Percentiles rank a stretch among this genome's conserved stretches.
phyloP scores from a whole-genome alignment of 1,140 invertebrate species.

The Drosophila orena region DNA sequence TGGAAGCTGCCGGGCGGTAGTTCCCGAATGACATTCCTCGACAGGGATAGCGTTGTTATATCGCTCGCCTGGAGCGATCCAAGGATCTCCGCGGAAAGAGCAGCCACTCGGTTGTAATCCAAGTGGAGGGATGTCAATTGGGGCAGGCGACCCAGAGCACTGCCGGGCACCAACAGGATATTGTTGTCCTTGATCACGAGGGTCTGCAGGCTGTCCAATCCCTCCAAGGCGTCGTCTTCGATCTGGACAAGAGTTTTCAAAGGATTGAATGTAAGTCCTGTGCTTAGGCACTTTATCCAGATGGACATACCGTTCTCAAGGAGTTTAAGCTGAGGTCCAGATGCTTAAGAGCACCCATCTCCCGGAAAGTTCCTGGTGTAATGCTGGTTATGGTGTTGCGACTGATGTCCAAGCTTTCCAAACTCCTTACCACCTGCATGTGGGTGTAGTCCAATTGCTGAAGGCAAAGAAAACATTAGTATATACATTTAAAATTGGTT shows the following conservation, averaged over 20 bases:
- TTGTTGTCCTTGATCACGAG: slow-evolving; percentile 95
- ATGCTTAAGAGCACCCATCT: slow-evolving; percentile 89
- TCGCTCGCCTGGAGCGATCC: slow-evolving; percentile 86
- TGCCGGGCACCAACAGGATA: slow-evolving; percentile 92
- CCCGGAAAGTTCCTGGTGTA: slow-evolving; percentile 91
- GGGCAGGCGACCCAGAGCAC: slow-evolving; percentile 90
- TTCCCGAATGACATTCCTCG: slow-evolving; percentile 94
- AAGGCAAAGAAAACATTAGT: neutral
- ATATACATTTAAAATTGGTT: no score
- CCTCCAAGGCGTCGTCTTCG: slow-evolving; percentile 94
- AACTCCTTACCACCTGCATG: slow-evolving; percentile 87
- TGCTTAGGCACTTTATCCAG: neutral
- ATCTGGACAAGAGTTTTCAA: slow-evolving; percentile 86
- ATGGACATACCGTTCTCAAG: slow-evolving; percentile 89
- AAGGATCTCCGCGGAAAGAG: slow-evolving; percentile 92
- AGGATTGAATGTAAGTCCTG: no score
- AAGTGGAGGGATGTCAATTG: slow-evolving; percentile 91
- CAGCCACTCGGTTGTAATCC: slow-evolving; percentile 94
- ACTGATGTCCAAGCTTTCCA: slow-evolving; percentile 93
- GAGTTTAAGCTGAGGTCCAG: slow-evolving; percentile 94
- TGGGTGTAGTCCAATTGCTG: slow-evolving; percentile 89
- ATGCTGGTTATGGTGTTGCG: slow-evolving; percentile 93
- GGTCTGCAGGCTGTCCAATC: slow-evolving; percentile 90
- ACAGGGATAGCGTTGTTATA: slow-evolving; percentile 87
- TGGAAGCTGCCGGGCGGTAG: slow-evolving; percentile 92